A percentile compares a stretch with the other conserved stretches of the same genome.
Conservation (phyloP, 2,888 invertebrate genomes). For the Melinaea marsaeus region DNA sequence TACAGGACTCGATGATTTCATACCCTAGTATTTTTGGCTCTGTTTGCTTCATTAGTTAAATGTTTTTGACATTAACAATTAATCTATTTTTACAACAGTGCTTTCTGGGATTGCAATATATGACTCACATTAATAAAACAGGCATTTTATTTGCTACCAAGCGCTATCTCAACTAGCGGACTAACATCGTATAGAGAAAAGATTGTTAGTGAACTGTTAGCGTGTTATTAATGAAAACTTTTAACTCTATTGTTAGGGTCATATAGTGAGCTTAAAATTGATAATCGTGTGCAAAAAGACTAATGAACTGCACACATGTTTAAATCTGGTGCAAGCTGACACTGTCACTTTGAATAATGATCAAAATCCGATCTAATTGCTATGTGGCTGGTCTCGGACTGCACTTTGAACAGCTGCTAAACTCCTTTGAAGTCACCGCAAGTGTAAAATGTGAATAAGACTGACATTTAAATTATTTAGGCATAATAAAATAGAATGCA, state of each 20-base stretch:
- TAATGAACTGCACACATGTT: slow-evolving; percentile 8
- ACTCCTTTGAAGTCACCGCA: slow-evolving; percentile 34
- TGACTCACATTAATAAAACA: no score
- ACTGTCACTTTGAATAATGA: slow-evolving; percentile 35
- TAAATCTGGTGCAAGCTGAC: slow-evolving; percentile 34
- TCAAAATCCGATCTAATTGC: slow-evolving; percentile 35
- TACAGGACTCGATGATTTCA: slow-evolving; percentile 6
- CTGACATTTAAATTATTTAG: slow-evolving; percentile 29
- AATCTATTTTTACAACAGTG: slow-evolving; percentile 30
- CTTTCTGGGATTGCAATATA: slow-evolving; percentile 45
- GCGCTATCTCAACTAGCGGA: no score
- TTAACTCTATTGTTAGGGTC: no score
- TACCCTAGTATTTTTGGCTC: slow-evolving; percentile 45
- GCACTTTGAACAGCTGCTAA: slow-evolving; percentile 29
- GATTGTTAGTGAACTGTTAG: no score
- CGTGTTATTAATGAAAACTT: no score
- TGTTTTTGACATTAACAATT: slow-evolving; percentile 59
- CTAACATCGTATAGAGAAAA: no score
- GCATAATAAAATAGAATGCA: slow-evolving; percentile 17
- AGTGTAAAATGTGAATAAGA: slow-evolving; percentile 27
- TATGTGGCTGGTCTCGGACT: slow-evolving; percentile 21
- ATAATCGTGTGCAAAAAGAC: not conserved
- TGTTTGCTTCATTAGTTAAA: slow-evolving; percentile 50
- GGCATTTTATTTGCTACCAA: no score
- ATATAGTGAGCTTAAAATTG: not conserved